Percentiles rank a stretch among this genome's conserved stretches.
Evolutionary conservation across 2,113 vertebrate genomes (phyloP).

Genomic region (Fukomys damarensis): DNA sequence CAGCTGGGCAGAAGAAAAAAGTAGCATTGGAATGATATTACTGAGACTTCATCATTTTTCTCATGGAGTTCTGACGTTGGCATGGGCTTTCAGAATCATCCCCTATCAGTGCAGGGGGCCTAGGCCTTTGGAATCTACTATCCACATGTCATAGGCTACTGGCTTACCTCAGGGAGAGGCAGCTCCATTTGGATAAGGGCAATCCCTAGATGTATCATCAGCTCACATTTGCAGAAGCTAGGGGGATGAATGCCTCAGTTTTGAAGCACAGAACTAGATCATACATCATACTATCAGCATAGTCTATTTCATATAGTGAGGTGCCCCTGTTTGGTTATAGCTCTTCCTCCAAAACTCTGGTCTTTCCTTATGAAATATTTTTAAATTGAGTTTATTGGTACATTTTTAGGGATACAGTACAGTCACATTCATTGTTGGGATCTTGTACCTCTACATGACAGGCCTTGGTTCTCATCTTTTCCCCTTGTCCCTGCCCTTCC

Average conservation of each 20-base stretch:
- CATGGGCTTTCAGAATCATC: neutral
- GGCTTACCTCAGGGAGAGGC: neutral
- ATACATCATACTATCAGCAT: no score
- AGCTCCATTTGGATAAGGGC: neutral
- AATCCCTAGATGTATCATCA: neutral
- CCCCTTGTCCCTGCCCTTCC: no score
- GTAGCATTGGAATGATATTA: neutral
- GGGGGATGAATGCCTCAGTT: neutral
- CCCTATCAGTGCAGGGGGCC: neutral
- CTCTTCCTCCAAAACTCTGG: neutral
- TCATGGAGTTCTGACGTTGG: neutral
- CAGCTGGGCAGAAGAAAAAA: neutral
- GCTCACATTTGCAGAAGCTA: neutral
- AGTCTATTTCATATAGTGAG: neutral
- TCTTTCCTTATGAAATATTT: neutral
- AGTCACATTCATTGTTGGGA: no score
- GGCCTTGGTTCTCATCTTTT: no score
- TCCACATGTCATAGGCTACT: neutral
- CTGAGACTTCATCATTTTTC: neutral
- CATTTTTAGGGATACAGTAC: no score
- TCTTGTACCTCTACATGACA: no score
- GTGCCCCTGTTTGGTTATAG: neutral
- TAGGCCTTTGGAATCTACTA: neutral
- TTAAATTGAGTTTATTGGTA: no score
- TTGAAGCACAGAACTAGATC: neutral